phyloP scores from a whole-genome alignment of 2,888 invertebrate genomes.

The Cephus rjabovi region DNA sequence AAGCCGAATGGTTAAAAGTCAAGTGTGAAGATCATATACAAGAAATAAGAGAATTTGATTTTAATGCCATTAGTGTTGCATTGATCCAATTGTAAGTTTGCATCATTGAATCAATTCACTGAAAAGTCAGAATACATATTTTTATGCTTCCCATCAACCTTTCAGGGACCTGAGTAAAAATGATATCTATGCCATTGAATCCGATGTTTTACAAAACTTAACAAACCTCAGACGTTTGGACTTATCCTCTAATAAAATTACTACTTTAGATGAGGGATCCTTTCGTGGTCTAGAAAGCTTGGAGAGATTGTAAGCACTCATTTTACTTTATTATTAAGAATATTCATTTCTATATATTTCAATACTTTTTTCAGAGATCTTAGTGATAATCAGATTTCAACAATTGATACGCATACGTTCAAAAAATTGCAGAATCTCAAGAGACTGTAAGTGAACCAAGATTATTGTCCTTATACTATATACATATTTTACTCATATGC shows the following conservation, averaged over 20 bases:
- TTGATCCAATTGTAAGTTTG: constrained; percentile 76
- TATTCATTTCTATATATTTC: constrained; percentile 14
- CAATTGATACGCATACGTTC: constrained; percentile 81
- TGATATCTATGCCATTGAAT: constrained; percentile 70
- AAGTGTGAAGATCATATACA: constrained; percentile 74
- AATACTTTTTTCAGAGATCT: constrained; percentile 74
- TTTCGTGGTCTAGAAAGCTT: constrained; percentile 77
- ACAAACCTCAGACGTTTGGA: constrained; percentile 71
- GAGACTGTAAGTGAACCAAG: constrained; percentile 68
- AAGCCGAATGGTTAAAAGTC: constrained; percentile 72
- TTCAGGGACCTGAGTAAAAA: constrained; percentile 76
- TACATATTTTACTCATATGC: constrained; percentile 33
- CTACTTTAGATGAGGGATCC: constrained; percentile 75
- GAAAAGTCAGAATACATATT: neutral
- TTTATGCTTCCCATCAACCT: constrained; percentile 19
- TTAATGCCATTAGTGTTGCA: constrained; percentile 72
- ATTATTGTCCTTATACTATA: constrained; percentile 25
- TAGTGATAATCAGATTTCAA: constrained; percentile 81
- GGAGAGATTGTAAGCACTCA: constrained; percentile 74
- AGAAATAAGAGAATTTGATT: constrained; percentile 73
- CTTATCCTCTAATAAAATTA: constrained; percentile 77
- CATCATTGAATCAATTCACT: neutral
- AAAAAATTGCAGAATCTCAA: constrained; percentile 79
- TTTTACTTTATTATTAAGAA: constrained; percentile 11
- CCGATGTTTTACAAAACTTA: constrained; percentile 54